Evolutionary conservation across 2,888 invertebrate genomes (phyloP).

Genomic region (Plemyria rubiginata): DNA sequence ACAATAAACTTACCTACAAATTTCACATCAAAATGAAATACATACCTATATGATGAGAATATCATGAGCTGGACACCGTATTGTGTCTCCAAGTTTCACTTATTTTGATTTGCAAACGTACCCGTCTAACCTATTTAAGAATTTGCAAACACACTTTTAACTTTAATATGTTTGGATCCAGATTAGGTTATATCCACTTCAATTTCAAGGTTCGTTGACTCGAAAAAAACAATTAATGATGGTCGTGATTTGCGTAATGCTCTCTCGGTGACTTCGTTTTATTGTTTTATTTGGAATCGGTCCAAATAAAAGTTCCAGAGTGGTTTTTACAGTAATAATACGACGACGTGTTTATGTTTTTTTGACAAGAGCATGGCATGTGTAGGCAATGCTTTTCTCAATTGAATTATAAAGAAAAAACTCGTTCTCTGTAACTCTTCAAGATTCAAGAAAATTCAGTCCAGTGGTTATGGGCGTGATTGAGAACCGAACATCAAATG

Average conservation of each 20-base stretch:
- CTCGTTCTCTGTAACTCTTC: too few species aligned
- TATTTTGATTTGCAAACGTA: not conserved
- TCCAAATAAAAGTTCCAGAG: conserved; percentile 49
- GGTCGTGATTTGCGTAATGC: conserved; percentile 51
- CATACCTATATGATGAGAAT: too few species aligned
- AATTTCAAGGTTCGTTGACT: conserved; percentile 50
- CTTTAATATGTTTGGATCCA: conserved; percentile 28
- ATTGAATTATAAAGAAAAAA: too few species aligned
- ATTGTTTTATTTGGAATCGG: conserved; percentile 49
- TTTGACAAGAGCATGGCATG: too few species aligned
- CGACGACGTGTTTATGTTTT: conserved; percentile 44
- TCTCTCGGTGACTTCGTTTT: conserved; percentile 45
- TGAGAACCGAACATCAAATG: too few species aligned
- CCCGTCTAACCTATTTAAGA: conserved; percentile 7
- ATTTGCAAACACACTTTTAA: conserved; percentile 10
- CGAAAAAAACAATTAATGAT: conserved; percentile 51
- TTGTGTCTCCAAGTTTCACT: too few species aligned
- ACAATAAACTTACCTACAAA: too few species aligned
- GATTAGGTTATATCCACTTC: conserved; percentile 45
- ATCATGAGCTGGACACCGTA: too few species aligned
- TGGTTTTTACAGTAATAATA: conserved; percentile 38
- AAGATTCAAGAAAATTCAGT: too few species aligned
- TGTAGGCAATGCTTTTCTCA: too few species aligned
- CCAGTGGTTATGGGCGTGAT: too few species aligned
- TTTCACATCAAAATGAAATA: too few species aligned